Base-by-base conservation (phyloP, 2,113 vertebrate species). In the Megaleporinus macrocephalus region DNA sequence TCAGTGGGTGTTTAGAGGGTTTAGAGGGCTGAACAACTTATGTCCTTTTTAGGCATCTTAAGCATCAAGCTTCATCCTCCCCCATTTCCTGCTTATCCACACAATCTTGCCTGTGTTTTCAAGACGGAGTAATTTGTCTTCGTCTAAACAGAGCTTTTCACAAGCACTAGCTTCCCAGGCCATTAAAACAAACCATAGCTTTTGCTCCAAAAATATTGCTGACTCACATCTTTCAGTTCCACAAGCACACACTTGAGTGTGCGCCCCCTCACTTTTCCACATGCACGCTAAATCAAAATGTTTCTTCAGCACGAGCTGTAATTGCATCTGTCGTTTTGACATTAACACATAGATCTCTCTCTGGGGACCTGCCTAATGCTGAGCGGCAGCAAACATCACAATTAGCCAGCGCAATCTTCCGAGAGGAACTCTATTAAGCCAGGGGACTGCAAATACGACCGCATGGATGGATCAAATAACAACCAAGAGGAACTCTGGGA, bases 281-380 rank as follows among this genome's bases (percentile, higher is more conserved):
- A 49, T 27, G 36, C 62, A 47, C 47, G 41, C 53, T 26, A 59
- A 62, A 62, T 69, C 83, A 76, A 62, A 70, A 69, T 29, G 24
- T 77, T 85, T 66, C 74, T 73, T 66, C 59, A 78, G 79, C 79
- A 26, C 33, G 61, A 26, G 47, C 59, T 59, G 68, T 77, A 84
- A 84, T 57, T 73, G 57, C 70, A 81, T 85, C 69, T 73, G 68
- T 59, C 61, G 75, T 81, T 77, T 82, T 72, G 68, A 80, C 78
- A 62, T 62, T 72, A 80, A 47, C 55, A 59, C 29, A 59, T n/a
- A 36, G 6, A 27, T 81, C 61, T 61, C 36, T 47, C 51, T 18
- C 33, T 14, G n/a, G 55, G 71, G 57, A 24, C 53, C 57, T 57
- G 55, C 55, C 68, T 78, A 81, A 78, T 81, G 79, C 74, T 77